Base-by-base conservation (phyloP, 2,797 vertebrate genomes). In the Syndactyla subalaris region DNA sequence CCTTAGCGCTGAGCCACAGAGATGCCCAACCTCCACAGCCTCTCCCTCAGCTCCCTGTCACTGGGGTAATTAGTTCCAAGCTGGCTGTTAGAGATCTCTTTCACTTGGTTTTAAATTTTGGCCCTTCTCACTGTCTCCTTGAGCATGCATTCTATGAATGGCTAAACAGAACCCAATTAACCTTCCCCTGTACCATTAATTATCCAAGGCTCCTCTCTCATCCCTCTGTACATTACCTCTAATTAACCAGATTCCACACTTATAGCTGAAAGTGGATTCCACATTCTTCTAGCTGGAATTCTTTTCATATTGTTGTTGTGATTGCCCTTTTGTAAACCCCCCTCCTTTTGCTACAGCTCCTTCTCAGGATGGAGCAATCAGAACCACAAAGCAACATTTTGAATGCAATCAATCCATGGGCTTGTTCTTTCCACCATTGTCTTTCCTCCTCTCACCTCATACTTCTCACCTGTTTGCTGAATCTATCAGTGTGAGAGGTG, bases 161-260 rank as follows among this genome's bases (percentile, higher is more conserved):
- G 79, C 89, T 92, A 81, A 96, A 90, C 57, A 94, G 85, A 94
- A 95, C 90, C 77, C 83, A 95, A 95, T 95, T 92, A 96, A 96
- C 87, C 92, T 94, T 95, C 83, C 89, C 55, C 76, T 84, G 62
- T 43, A 75, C 83, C 81, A 88, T 78, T 94, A 92, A 94, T 91
- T 96, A 94, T 65, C 85, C 66, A 52, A 51, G 71, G 26, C 83
- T 95, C 62, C 79, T 73, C 79, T 89, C 86, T 92, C 85, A 88
- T 67, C 61, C 54, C 65, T 58, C 55, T 55, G 70, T 75, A 24
- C 22, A 11, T 27, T 51, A 63, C 77, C 63, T 93, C 79, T 94
- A 91, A 93, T 95, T 88, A 94, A 92, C 74, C 61, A 92, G 73
- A 94, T 95, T 88, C 85, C 89, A 80, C n/a, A 45, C 62, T 68